These are phyloP conservation scores for Pachyuromys duprasi DNA, from an alignment of 2,797 vertebrate genomes.

Conservation along the genomic window DNA sequence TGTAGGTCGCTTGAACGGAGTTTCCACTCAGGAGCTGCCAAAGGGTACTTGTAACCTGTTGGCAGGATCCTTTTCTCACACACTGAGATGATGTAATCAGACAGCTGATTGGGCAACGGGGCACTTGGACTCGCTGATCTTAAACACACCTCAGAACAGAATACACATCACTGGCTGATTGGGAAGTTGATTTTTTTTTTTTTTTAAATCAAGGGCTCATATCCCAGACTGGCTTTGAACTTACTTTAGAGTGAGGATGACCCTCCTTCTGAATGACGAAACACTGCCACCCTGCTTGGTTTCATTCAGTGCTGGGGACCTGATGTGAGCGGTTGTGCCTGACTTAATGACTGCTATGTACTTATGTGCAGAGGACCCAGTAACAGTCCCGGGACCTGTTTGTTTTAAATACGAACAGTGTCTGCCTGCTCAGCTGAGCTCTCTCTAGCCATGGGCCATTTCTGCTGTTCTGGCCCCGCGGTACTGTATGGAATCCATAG, in stretches of 20 bases:
- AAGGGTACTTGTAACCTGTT: not conserved
- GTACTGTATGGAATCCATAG: not conserved
- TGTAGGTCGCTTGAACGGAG: not conserved
- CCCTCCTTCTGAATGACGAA: not conserved
- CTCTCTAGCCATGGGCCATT: not conserved
- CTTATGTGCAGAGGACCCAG: not conserved
- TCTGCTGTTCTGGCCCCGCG: not conserved
- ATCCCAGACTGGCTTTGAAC: not conserved
- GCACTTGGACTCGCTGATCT: slow-evolving; percentile 56
- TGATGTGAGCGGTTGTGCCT: not conserved
- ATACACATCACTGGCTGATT: slow-evolving; percentile 24
- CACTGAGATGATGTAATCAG: slow-evolving; percentile 36
- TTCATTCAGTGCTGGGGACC: not conserved
- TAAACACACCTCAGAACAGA: not conserved
- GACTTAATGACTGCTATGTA: not conserved
- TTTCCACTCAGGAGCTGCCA: not conserved
- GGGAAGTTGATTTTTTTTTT: not conserved
- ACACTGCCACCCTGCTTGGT: not conserved
- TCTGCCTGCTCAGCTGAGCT: not conserved
- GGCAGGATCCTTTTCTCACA: not conserved
- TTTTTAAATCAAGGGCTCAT: not conserved
- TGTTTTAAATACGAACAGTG: not conserved
- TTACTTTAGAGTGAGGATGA: not conserved
- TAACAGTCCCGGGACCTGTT: not conserved
- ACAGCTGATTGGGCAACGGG: slow-evolving; percentile 33